These are phyloP conservation scores for Pitangus sulphuratus DNA, from an alignment of 2,797 vertebrate genomes.

Conservation along the genomic window DNA sequence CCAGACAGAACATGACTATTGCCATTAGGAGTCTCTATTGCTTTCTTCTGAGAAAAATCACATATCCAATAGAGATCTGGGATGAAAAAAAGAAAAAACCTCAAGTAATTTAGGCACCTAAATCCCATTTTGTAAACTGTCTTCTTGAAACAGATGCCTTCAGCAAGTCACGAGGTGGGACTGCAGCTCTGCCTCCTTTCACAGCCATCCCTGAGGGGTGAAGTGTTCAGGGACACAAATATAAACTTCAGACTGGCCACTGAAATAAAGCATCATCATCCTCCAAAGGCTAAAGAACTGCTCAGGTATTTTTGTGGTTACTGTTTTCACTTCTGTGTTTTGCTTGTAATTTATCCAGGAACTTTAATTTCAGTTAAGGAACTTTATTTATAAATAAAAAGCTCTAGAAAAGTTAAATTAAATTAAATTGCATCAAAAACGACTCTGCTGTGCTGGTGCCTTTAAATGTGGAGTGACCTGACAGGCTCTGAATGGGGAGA, in stretches of 20 bases:
- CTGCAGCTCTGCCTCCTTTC: neutral
- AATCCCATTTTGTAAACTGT: neutral
- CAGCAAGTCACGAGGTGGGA: neutral
- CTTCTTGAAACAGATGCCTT: neutral
- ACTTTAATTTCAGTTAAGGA: neutral
- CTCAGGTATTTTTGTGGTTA: neutral
- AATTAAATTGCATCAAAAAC: neutral
- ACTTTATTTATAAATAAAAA: neutral
- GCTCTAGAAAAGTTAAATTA: neutral
- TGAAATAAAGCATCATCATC: neutral
- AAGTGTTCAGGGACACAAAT: neutral
- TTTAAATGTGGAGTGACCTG: neutral
- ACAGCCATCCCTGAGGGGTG: neutral
- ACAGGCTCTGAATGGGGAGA: neutral
- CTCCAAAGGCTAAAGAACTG: neutral
- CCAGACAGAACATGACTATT: accelerated
- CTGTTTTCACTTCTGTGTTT: neutral
- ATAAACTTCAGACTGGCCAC: neutral
- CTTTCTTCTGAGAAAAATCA: neutral
- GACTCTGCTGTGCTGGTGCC: neutral
- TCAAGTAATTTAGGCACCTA: neutral
- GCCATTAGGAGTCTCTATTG: neutral
- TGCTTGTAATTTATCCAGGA: neutral
- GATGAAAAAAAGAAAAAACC: accelerated
- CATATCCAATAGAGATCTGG: neutral